Conservation (phyloP, 2,888 invertebrate species). For the Ditylenchus weischeri region DNA sequence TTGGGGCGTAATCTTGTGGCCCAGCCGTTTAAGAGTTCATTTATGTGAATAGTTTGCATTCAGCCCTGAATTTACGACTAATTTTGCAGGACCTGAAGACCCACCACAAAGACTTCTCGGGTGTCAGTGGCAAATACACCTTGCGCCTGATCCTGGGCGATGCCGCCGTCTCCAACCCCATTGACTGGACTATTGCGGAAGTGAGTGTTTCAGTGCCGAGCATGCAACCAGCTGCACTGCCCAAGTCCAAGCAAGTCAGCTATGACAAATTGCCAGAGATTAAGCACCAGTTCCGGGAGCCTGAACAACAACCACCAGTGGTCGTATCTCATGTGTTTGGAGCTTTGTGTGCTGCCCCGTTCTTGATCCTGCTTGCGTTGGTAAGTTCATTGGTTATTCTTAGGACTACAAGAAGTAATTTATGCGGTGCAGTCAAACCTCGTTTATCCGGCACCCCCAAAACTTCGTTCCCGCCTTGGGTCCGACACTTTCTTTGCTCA, state of each 20-base stretch:
- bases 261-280: conserved; percentile 52
- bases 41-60: conserved; percentile 3
- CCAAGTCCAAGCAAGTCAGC: conserved; percentile 53
- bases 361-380: conserved; percentile 76
- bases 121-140: conserved; percentile 74
- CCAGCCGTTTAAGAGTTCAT: no score
- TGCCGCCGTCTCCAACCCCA: conserved; percentile 80
- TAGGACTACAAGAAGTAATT: no score
- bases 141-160: conserved; percentile 85
- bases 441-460: no score
- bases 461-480: no score
- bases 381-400: conserved; percentile 59
- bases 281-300: conserved; percentile 80
- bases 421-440: no score
- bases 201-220: conserved; percentile 72
- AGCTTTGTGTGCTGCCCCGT: conserved; percentile 74
- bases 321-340: conserved; percentile 87
- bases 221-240: conserved; percentile 56
- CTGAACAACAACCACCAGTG: conserved; percentile 84
- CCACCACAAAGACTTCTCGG: conserved; percentile 75
- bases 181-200: conserved; percentile 72
- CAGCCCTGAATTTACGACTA: not conserved
- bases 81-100: conserved; percentile 70
- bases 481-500: no score
- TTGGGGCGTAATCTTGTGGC: not conserved